Evolutionary conservation across 2,797 vertebrate genomes (phyloP).

Genomic region (Harpagifer antarcticus): DNA sequence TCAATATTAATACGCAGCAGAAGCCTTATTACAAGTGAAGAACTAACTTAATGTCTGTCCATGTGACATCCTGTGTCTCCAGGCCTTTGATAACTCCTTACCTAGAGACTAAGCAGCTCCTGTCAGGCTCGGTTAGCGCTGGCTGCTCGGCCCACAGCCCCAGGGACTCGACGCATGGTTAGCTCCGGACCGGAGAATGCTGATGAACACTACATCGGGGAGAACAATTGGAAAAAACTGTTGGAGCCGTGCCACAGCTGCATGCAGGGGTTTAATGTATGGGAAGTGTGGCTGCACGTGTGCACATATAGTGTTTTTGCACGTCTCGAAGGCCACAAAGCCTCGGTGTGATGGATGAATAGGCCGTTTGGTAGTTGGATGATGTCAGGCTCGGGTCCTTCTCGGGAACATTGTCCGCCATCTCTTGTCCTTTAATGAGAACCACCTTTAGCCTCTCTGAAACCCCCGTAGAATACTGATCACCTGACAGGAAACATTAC

Average conservation of each 20-base stretch:
- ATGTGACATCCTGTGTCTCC: constrained; percentile 52
- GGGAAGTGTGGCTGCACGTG: constrained; percentile 28
- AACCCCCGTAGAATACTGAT: constrained; percentile 59
- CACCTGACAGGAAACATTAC: constrained; percentile 27
- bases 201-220: constrained; percentile 66
- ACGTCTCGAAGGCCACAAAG: constrained; percentile 31
- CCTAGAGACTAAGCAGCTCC: constrained; percentile 72
- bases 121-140: constrained; percentile 79
- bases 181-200: constrained; percentile 63
- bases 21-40: constrained; percentile 24
- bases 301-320: constrained; percentile 18
- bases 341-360: constrained; percentile 58
- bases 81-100: constrained; percentile 62
- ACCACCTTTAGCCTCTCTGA: constrained; percentile 62
- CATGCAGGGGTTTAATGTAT: constrained; percentile 26
- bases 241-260: constrained; percentile 59
- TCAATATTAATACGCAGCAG: constrained; percentile 23
- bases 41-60: constrained; percentile 46
- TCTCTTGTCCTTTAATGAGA: constrained; percentile 68
- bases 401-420: constrained; percentile 42
- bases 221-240: constrained; percentile 63
- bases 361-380: constrained; percentile 51
- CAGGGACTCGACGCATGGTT: constrained; percentile 71
- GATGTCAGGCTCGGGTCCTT: constrained; percentile 42
- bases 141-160: constrained; percentile 70